Base-by-base conservation (phyloP, 2,888 invertebrate genomes). In the Drosophila lutescens region DNA sequence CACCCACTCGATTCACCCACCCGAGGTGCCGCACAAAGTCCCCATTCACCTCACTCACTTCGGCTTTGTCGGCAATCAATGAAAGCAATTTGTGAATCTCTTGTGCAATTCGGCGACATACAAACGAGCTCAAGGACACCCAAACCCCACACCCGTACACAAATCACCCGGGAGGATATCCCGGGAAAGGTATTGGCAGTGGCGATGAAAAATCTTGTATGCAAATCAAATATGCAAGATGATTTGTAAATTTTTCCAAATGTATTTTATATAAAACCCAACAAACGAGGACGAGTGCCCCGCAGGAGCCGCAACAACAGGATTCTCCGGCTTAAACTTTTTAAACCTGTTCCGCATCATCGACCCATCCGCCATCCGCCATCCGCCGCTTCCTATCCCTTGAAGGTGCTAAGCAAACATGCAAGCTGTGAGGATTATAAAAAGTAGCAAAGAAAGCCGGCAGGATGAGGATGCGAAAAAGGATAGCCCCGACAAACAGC, bases 231-330 rank as follows among this genome's bases (percentile, higher is more conserved):
- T 80, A 80, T 82, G 80, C 77, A 78, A 75, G 76, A 86, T 80
- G 87, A 88, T 87, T 88, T 88, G 89, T 78, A 79, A 80, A 87
- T 80, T 88, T 80, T 76, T 46, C n/a, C 58, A 79, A 84, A 88
- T 87, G 84, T 80, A 80, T 86, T 74, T 76, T 66, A 70, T 56
- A 59, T 23, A 59, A 56, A 51, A 36, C 13, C 47, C 41, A 20
- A 36, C 47, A 56, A 51, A 32, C 51, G 26, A 36, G 34, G 10
- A 7, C 20, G 44, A 4, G 2, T 7, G 5, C 23, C 46, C 56
- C 44, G 23, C 47, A 44, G 46, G 20, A 66, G 60, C 70, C 58
- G 36, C 49, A 74, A 50, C 67, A 59, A 41, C 67, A 65, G 15
- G 55, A 57, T 61, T 55, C 62, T 44, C 9, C 12, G 53, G 62